These are phyloP conservation scores for Paradoxurus hermaphroditus DNA, from an alignment of 2,113 vertebrate species.

Conservation along the genomic window DNA sequence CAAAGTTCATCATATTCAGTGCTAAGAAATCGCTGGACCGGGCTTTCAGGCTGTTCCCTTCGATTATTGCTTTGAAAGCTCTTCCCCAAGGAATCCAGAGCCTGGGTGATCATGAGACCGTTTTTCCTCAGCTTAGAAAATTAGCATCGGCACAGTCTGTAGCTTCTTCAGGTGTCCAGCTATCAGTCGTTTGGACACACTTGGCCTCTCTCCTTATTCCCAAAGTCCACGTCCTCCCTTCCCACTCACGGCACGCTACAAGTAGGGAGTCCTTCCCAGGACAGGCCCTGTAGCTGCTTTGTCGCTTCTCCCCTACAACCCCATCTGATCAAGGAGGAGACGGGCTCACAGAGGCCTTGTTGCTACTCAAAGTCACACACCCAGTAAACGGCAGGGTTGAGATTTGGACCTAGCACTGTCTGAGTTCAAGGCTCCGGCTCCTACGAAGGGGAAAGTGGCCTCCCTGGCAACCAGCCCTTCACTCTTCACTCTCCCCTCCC, in stretches of 20 bases:
- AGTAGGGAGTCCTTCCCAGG: too few relatives aligned
- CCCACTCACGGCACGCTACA: neutral
- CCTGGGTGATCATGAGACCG: rapidly evolving
- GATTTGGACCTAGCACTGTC: neutral
- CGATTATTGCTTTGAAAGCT: neutral
- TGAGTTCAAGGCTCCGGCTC: neutral
- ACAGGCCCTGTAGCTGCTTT: neutral
- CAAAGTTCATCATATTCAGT: neutral
- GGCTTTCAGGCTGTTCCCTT: neutral
- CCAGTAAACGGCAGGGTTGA: neutral
- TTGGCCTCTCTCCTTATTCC: neutral
- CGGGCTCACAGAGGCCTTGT: neutral
- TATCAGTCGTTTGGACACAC: neutral
- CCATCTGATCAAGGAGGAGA: neutral
- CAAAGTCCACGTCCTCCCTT: neutral
- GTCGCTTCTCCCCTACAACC: too few relatives aligned
- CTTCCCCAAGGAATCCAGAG: neutral
- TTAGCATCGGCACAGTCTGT: neutral
- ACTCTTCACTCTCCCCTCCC: too few relatives aligned
- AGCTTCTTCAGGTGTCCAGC: neutral
- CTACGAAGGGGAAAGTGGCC: neutral
- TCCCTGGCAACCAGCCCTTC: neutral
- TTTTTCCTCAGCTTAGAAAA: neutral
- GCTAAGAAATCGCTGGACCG: neutral
- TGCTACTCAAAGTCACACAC: neutral